Base-by-base conservation (phyloP, 2,888 invertebrate species). In the Polydrusus tereticollis region DNA sequence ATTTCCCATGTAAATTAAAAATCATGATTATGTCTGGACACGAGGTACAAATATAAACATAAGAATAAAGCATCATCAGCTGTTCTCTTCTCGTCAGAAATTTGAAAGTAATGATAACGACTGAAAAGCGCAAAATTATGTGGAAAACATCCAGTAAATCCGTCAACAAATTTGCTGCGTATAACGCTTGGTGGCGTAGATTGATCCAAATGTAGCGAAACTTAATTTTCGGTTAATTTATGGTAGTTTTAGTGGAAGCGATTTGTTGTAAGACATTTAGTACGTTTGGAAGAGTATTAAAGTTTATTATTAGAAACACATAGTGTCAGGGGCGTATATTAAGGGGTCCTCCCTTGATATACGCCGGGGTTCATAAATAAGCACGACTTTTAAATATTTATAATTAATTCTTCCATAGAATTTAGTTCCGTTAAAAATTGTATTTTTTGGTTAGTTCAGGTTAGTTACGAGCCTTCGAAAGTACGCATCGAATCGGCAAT, bases 171-270 rank as follows among this genome's bases (percentile, higher is more conserved):
- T 62, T 69, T 63, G 57, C 68, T 57, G 41, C 21, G 18, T 47
- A 57, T 33, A 50, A 68, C 60, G 68, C 41, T 60, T 12, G 16
- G 29, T 63, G 52, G 45, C 69, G 45, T 62, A 47, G 63, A 63
- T 55, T 36, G 45, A 55, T 69, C 69, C 52, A 69, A 55, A 47
- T 63, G 69, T 43, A 29, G 63, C 62, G 29, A 63, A 57, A 38
- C 63, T 62, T 38, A 63, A 63, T 63, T 69, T 63, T 20, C 63
- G 57, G 58, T 52, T 68, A 69, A 69, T 69, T 69, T 69, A 69
- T 69, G 38, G 23, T 1, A 7, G 18, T 43, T 33, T 36, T 43
- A 69, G 55, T 14, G 29, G 52, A 52, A 52, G 29, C 21, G 8
- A 52, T 52, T 52, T 69, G 63, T 62, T 62, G 12, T 57, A 23